phyloP scores from a whole-genome alignment of 2,888 invertebrate genomes.

The Helobdella robusta region DNA sequence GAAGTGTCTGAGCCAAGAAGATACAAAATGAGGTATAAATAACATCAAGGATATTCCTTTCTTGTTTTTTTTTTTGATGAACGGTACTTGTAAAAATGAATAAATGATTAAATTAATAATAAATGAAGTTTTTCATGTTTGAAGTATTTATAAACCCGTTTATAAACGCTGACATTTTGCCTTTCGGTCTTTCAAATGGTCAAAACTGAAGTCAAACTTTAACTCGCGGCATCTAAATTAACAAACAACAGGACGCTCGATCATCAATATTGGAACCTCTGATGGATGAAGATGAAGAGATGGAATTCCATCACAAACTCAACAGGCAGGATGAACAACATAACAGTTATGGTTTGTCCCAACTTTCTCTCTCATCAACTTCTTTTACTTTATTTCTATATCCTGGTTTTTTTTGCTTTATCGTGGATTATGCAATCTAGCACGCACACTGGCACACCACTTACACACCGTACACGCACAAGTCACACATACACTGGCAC shows the following conservation, averaged over 20 bases:
- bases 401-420: neutral
- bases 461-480: too few species aligned
- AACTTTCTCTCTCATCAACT: neutral
- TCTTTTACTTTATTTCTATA: neutral
- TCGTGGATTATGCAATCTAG: neutral
- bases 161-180: too few species aligned
- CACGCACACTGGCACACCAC: too few species aligned
- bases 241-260: neutral
- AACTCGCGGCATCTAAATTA: neutral
- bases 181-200: neutral
- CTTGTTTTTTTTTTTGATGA: too few species aligned
- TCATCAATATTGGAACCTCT: constrained; percentile 24
- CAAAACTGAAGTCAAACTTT: neutral
- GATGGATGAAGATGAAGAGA: constrained; percentile 22
- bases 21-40: too few species aligned
- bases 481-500: too few species aligned
- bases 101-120: too few species aligned
- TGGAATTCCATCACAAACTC: neutral
- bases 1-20: too few species aligned
- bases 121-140: too few species aligned
- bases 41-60: too few species aligned
- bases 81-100: too few species aligned
- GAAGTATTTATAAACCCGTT: too few species aligned
- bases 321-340: neutral
- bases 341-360: neutral